phyloP scores from a whole-genome alignment of 2,113 vertebrate species.

The Neogobius melanostomus region DNA sequence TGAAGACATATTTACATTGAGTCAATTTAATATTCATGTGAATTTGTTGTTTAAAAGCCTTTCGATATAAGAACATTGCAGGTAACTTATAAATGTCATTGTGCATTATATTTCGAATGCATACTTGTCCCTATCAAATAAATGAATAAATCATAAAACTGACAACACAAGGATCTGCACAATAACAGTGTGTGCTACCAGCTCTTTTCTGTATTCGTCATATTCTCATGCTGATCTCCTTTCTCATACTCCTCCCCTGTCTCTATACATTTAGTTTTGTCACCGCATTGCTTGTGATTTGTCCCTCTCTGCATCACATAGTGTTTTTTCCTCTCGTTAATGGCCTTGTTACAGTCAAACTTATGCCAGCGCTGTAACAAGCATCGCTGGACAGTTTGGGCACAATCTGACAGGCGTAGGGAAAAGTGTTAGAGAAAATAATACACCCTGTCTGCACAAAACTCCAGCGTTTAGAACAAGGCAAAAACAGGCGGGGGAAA shows the following conservation, averaged over 20 bases:
- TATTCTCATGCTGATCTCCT: neutral
- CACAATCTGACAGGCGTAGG: neutral
- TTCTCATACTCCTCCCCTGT: neutral
- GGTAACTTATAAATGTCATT: too few relatives aligned
- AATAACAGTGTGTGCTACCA: neutral
- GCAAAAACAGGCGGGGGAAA: neutral
- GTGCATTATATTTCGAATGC: too few relatives aligned
- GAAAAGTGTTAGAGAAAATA: constrained; percentile 4
- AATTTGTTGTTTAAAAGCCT: too few relatives aligned
- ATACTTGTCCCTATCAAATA: too few relatives aligned
- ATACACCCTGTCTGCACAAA: constrained; percentile 5
- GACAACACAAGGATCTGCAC: neutral
- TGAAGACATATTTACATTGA: too few relatives aligned
- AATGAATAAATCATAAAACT: neutral
- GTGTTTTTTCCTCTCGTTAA: neutral
- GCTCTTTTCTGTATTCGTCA: neutral
- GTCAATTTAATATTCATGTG: too few relatives aligned
- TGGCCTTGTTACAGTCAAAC: constrained; percentile 7
- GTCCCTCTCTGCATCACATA: neutral
- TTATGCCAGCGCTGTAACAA: neutral
- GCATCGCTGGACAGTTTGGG: constrained; percentile 3
- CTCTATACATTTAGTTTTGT: neutral
- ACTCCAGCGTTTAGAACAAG: neutral
- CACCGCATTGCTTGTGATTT: constrained; percentile 1
- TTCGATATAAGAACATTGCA: too few relatives aligned